Evolutionary conservation across 2,888 invertebrate genomes (phyloP).

Genomic region (Rhyacophila evoluta): DNA sequence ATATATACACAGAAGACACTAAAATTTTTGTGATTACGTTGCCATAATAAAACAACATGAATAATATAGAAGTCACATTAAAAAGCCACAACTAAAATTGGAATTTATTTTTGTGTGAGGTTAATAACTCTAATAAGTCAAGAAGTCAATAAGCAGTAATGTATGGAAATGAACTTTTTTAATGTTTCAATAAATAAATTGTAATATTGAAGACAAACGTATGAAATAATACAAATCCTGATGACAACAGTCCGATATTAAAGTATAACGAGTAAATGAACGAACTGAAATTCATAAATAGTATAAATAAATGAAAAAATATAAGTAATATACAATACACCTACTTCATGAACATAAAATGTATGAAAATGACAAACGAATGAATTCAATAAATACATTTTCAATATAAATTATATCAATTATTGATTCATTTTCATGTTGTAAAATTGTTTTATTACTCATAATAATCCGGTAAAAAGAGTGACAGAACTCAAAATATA

Average conservation of each 20-base stretch:
- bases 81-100: too few relatives aligned
- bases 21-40: too few relatives aligned
- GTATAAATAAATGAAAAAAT: neutral
- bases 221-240: constrained; percentile 38
- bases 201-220: neutral
- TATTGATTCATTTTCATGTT: neutral
- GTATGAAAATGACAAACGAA: neutral
- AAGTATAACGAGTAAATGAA: constrained; percentile 25
- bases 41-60: too few relatives aligned
- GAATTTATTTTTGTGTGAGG: too few relatives aligned
- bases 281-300: constrained; percentile 25
- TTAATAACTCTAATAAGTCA: constrained; percentile 10
- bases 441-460: neutral
- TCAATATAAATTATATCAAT: neutral
- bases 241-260: constrained; percentile 47
- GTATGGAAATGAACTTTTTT: neutral
- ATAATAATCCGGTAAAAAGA: neutral
- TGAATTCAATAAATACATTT: neutral
- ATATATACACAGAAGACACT: too few relatives aligned
- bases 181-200: neutral
- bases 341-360: neutral
- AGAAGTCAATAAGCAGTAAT: neutral
- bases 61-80: too few relatives aligned
- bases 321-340: neutral
- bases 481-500: neutral